These are phyloP conservation scores for Drepana arcuata DNA, from an alignment of 1,140 invertebrate genomes.

Conservation along the genomic window DNA sequence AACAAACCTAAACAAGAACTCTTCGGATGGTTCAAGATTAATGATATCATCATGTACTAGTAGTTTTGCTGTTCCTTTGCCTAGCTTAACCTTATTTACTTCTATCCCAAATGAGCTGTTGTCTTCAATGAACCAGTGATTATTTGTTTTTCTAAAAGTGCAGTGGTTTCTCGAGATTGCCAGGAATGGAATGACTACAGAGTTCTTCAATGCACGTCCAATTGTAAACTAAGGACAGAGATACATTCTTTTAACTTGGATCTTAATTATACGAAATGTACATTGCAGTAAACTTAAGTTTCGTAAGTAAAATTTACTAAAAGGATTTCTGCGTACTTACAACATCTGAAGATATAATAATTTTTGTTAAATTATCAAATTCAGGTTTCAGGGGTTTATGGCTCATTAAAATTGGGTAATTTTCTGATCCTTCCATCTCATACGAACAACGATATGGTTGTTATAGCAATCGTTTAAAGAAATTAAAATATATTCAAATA, in stretches of 20 bases:
- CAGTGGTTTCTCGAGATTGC: slow-evolving; percentile 72
- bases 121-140: slow-evolving; percentile 51
- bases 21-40: slow-evolving; percentile 51
- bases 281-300: too few species aligned
- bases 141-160: slow-evolving; percentile 42
- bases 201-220: slow-evolving; percentile 61
- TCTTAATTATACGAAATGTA: too few species aligned
- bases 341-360: slow-evolving; percentile 27
- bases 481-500: too few species aligned
- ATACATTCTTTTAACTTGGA: too few species aligned
- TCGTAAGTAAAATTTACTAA: too few species aligned
- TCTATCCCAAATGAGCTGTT: slow-evolving; percentile 67
- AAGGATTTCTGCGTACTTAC: slow-evolving; percentile 38
- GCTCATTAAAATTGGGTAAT: slow-evolving; percentile 24
- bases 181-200: slow-evolving; percentile 59
- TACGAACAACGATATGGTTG: neutral
- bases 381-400: slow-evolving; percentile 35
- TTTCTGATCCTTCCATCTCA: slow-evolving; percentile 17
- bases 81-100: slow-evolving; percentile 58
- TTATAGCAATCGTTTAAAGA: too few species aligned
- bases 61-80: slow-evolving; percentile 30
- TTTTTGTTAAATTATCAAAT: slow-evolving; percentile 32
- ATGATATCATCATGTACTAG: slow-evolving; percentile 65
- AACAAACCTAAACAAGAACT: slow-evolving; percentile 66
- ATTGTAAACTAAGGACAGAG: slow-evolving; percentile 65